Evolutionary conservation across 2,797 vertebrate genomes (phyloP).

Genomic region (Nyctalus aviator): DNA sequence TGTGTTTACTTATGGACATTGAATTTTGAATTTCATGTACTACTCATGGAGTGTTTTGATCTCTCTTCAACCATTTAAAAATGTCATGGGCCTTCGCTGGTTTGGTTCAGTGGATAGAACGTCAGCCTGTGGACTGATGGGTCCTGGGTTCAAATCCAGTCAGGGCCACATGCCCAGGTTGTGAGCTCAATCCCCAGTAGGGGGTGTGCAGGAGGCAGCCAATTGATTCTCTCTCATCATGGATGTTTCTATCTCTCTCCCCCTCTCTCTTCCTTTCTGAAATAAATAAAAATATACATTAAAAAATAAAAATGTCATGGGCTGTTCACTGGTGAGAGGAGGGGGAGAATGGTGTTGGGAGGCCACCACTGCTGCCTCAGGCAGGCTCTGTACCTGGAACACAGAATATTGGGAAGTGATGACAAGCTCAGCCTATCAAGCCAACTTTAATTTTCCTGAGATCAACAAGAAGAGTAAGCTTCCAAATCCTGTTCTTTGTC

Average conservation of each 20-base stretch:
- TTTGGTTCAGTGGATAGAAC: no score
- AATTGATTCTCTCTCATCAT: no score
- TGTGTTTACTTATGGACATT: neutral
- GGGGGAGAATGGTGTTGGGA: neutral
- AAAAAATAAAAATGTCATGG: neutral
- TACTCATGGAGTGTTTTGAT: neutral
- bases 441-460: neutral
- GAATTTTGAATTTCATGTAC: conserved; percentile 15
- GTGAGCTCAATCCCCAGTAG: no score
- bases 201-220: no score
- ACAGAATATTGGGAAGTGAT: neutral
- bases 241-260: no score
- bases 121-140: no score
- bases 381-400: neutral
- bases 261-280: no score
- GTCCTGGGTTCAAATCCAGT: no score
- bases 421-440: neutral
- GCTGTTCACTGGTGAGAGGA: neutral
- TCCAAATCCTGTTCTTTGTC: neutral
- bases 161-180: no score
- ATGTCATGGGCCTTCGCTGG: neutral
- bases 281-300: no score
- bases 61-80: neutral
- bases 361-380: accelerated
- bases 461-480: neutral